Evolutionary conservation across 2,113 vertebrate species (phyloP).

Genomic region (Gavia stellata): DNA sequence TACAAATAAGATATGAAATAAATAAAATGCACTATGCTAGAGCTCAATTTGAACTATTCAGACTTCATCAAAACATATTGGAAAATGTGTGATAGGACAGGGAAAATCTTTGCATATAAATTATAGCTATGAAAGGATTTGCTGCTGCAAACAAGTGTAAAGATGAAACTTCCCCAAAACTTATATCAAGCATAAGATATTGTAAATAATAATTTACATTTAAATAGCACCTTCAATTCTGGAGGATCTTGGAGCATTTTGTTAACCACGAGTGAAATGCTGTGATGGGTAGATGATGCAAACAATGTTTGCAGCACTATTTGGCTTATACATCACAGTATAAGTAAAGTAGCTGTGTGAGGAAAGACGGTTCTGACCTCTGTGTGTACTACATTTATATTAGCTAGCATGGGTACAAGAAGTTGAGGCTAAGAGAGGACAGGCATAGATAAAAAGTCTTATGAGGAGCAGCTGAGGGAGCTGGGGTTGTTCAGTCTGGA

Average conservation of each 20-base stretch:
- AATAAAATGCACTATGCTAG: conserved; percentile 63
- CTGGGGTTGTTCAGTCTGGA: too few relatives aligned
- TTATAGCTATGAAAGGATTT: conserved; percentile 65
- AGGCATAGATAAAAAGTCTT: neutral
- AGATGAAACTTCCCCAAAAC: conserved; percentile 58
- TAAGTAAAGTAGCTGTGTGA: neutral
- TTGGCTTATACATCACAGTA: neutral
- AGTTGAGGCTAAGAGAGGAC: neutral
- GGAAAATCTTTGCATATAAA: conserved; percentile 69
- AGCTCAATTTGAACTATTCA: conserved; percentile 64
- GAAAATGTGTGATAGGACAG: conserved; percentile 61
- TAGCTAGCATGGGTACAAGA: neutral
- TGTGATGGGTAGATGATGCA: neutral
- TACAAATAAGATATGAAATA: conserved; percentile 66
- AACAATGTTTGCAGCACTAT: neutral
- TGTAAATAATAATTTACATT: conserved; percentile 69
- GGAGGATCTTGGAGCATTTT: conserved; percentile 1
- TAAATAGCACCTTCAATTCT: conserved; percentile 46
- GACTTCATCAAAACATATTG: conserved; percentile 62
- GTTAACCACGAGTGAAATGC: neutral
- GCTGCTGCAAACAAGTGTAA: conserved; percentile 57
- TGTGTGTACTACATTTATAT: neutral
- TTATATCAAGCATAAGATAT: conserved; percentile 43
- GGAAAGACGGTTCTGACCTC: neutral
- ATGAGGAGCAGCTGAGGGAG: too few relatives aligned